phyloP scores from a whole-genome alignment of 1,140 invertebrate genomes.

The Drosophila pachea region DNA sequence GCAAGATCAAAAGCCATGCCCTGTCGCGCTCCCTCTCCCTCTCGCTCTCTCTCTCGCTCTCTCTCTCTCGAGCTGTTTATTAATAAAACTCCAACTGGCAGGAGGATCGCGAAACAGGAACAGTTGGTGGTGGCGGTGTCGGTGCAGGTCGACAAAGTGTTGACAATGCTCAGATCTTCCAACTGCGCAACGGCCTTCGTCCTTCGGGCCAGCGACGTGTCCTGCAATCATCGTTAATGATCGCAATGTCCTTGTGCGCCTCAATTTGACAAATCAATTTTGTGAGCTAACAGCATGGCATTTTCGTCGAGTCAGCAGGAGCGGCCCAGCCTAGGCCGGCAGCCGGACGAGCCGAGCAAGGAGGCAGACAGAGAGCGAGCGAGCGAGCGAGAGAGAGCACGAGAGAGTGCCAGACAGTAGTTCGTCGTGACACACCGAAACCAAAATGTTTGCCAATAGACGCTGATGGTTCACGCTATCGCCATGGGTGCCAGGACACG shows the following conservation, averaged over 20 bases:
- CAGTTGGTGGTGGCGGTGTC: slow-evolving; percentile 75
- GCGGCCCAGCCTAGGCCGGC: slow-evolving; percentile 38
- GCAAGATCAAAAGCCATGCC: slow-evolving; percentile 54
- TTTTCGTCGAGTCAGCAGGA: no score
- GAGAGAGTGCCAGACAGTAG: slow-evolving; percentile 48
- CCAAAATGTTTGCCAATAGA: slow-evolving; percentile 70
- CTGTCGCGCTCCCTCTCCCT: neutral
- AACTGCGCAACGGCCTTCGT: slow-evolving; percentile 67
- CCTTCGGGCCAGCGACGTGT: slow-evolving; percentile 14
- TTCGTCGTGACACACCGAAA: slow-evolving; percentile 55
- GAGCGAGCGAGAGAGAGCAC: neutral
- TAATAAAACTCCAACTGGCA: slow-evolving; percentile 67
- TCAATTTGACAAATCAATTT: slow-evolving; percentile 74
- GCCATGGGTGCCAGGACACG: neutral
- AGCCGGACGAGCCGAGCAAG: slow-evolving; percentile 10
- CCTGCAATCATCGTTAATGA: slow-evolving; percentile 75
- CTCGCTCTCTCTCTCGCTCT: slow-evolving; percentile 3
- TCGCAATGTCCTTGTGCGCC: slow-evolving; percentile 72
- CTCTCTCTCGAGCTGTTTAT: slow-evolving; percentile 45
- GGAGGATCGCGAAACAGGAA: slow-evolving; percentile 52
- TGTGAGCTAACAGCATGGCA: slow-evolving; percentile 68
- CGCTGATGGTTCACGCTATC: slow-evolving; percentile 29
- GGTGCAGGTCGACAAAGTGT: slow-evolving; percentile 57
- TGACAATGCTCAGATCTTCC: slow-evolving; percentile 55
- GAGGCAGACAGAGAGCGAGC: neutral